Evolutionary conservation across 2,797 vertebrate genomes (phyloP).

Genomic region (Clarias pachynema): DNA sequence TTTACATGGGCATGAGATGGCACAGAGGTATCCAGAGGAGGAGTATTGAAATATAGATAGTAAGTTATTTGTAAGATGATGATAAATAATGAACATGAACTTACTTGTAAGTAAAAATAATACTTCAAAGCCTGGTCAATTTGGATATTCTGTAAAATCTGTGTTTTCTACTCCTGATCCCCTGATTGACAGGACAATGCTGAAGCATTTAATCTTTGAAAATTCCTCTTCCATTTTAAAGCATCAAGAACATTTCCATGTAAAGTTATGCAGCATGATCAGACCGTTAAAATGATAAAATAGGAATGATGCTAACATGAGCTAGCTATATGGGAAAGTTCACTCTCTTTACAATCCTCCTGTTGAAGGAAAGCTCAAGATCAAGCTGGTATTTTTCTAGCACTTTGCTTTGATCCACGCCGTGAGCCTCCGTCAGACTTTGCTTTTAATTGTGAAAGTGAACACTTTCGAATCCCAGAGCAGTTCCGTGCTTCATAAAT

Average conservation of each 20-base stretch:
- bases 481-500: not conserved
- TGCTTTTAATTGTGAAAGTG: not conserved
- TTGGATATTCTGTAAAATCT: not conserved
- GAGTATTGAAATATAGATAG: too few species aligned
- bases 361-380: not conserved
- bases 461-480: not conserved
- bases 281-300: not conserved
- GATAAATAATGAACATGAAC: too few species aligned
- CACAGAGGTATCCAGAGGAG: too few species aligned
- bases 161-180: not conserved
- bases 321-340: not conserved
- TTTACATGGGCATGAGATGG: too few species aligned
- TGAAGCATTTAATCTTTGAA: not conserved
- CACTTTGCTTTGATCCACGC: not conserved
- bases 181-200: not conserved
- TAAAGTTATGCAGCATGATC: not conserved
- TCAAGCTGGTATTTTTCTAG: not conserved
- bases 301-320: not conserved
- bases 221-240: not conserved
- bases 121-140: not conserved
- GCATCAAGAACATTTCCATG: not conserved
- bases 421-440: not conserved
- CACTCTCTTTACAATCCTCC: not conserved
- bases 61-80: too few species aligned
- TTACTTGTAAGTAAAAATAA: not conserved